phyloP scores from a whole-genome alignment of 2,113 vertebrate species.

The Elanoides forficatus region DNA sequence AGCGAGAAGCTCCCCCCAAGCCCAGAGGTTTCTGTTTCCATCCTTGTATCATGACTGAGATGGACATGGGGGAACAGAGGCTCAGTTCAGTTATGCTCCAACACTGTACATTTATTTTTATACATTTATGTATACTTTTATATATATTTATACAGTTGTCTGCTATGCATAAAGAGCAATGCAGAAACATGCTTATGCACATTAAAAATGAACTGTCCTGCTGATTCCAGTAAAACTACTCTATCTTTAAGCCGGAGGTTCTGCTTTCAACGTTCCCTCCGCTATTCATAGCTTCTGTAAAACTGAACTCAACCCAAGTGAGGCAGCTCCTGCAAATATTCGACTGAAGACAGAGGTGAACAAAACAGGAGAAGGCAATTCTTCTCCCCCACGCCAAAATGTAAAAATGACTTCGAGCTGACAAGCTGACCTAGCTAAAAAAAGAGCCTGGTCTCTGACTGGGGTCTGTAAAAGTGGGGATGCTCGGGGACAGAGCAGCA shows the following conservation, averaged over 20 bases:
- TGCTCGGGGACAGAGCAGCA: not conserved
- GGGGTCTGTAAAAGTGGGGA: too few relatives aligned
- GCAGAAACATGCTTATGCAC: not conserved
- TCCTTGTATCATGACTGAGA: not conserved
- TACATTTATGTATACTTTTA: not conserved
- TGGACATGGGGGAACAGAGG: not conserved
- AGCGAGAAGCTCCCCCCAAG: not conserved
- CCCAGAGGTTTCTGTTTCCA: not conserved
- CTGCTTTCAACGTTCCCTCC: not conserved
- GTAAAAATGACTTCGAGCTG: not conserved
- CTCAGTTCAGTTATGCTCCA: not conserved
- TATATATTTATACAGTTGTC: not conserved
- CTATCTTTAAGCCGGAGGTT: not conserved
- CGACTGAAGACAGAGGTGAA: not conserved
- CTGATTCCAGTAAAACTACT: not conserved
- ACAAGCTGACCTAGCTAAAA: not conserved
- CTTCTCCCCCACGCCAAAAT: not conserved
- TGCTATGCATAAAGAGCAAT: not conserved
- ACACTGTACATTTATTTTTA: not conserved
- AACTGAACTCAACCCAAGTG: not conserved
- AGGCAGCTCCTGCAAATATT: not conserved
- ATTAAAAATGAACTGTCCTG: not conserved
- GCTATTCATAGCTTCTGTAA: accelerated
- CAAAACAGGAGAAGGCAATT: not conserved
- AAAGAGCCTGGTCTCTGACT: accelerated